Evolutionary conservation across 2,888 invertebrate species (phyloP), one percentile per base, ranked within the genome.

Genomic region (Erannis defoliaria): DNA sequence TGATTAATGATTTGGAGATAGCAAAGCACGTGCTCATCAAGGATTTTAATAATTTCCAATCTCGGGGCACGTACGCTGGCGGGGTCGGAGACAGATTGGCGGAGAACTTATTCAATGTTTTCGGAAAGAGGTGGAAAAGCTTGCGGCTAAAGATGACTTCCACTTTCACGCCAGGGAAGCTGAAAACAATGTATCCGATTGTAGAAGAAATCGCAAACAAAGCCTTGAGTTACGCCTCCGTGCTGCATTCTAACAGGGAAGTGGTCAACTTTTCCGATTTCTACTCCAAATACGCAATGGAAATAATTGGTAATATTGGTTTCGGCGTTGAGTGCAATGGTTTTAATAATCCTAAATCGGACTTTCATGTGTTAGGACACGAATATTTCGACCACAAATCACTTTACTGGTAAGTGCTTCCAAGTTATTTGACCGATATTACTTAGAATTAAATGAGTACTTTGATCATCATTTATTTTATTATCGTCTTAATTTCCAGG

Each of bases 121-220:
- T 90, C 46, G 95, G 94, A 0, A 84, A 93, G 8, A 88, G 93
- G 50, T 96, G 96, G 96, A 95, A 93, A 74, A 90, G 87, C 48
- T 80, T 96, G 23, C 89, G 96, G 14, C 70, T 91, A 0, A 95
- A 95, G 71, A 82, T 96, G 73, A 94, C 96, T 0, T 95, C 96
- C 0, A 94, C 95, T 0, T 96, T 96, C 75, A 94, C 96, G 0
- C 93, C 95, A 0, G 95, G 94, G 6, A 96, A 95, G 81, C 81
- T 96, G 48, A 96, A 95, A 78, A 91, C 84, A 1, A 95, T 96
- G 94, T 95, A 95, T 70, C 88, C 88, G 0, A 92, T 94, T 0
- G 93, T 96, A 10, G 89, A 94, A 38, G 86, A 93, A 33, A 94
- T 95, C 57, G 94, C 94, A 0, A 81, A 90, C 10, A 89, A 94